phyloP scores from a whole-genome alignment of 2,113 vertebrate species.

The Alces alces region DNA sequence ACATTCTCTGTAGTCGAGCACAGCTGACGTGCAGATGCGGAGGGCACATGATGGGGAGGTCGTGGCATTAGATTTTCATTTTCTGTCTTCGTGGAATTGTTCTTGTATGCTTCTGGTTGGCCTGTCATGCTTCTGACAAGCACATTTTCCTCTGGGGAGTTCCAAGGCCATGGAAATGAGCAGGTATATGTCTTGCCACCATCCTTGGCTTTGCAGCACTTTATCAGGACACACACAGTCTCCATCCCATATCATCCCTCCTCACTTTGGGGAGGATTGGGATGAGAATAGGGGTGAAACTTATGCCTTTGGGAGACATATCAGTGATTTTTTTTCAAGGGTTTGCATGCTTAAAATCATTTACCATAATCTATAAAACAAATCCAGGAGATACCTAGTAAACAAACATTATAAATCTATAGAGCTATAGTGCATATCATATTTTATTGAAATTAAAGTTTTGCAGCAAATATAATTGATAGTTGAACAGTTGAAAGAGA shows the following conservation, averaged over 20 bases:
- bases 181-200: background rate
- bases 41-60: accelerated
- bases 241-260: background rate
- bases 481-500: slow-evolving; percentile 51
- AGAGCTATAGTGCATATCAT: slow-evolving; percentile 7
- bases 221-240: background rate
- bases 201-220: background rate
- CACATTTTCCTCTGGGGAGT: background rate
- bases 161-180: background rate
- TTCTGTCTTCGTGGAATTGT: background rate
- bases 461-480: slow-evolving; percentile 73
- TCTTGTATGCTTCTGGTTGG: background rate
- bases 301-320: background rate
- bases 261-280: background rate
- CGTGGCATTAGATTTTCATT: background rate
- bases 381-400: background rate
- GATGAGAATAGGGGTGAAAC: background rate
- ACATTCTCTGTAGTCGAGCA: background rate
- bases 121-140: background rate
- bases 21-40: background rate
- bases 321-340: background rate
- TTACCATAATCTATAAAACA: background rate
- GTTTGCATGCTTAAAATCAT: background rate
- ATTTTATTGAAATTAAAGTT: slow-evolving; percentile 78
- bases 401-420: slow-evolving; percentile 20